A percentile compares a stretch with the other conserved stretches of the same genome.
Evolutionary conservation across 2,113 vertebrate species (phyloP).

Genomic region (Kobus ellipsiprymnus): DNA sequence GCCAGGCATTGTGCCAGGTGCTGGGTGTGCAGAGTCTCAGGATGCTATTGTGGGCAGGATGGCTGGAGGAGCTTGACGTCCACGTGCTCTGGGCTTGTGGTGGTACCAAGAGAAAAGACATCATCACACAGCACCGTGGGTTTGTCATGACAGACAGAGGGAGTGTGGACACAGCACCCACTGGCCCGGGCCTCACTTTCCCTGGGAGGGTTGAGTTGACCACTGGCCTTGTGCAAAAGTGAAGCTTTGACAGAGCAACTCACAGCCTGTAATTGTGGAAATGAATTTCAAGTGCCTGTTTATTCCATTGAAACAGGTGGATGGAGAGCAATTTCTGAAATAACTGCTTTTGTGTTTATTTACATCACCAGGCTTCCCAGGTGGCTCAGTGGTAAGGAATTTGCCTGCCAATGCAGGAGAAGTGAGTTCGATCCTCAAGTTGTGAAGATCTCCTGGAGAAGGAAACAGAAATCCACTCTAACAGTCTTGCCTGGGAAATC

Average conservation of each 20-base stretch:
- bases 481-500: neutral
- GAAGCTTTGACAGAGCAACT: neutral
- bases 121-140: rapidly evolving
- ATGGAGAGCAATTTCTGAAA: neutral
- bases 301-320: neutral
- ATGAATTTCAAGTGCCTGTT: neutral
- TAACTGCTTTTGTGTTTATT: neutral
- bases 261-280: neutral
- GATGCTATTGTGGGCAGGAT: rapidly evolving
- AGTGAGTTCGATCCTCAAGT: rapidly evolving
- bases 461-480: neutral
- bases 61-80: rapidly evolving
- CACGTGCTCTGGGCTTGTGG: rapidly evolving
- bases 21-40: neutral
- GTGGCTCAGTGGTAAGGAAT: neutral
- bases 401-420: neutral
- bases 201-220: rapidly evolving
- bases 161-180: rapidly evolving
- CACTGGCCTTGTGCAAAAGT: neutral
- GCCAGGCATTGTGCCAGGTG: neutral
- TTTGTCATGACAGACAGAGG: neutral
- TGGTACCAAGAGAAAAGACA: neutral
- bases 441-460: neutral
- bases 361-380: neutral
- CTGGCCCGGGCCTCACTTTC: neutral